Evolutionary conservation across 2,888 invertebrate species (phyloP), one percentile per base, ranked within the genome.

Genomic region (Ectropis crepuscularia): DNA sequence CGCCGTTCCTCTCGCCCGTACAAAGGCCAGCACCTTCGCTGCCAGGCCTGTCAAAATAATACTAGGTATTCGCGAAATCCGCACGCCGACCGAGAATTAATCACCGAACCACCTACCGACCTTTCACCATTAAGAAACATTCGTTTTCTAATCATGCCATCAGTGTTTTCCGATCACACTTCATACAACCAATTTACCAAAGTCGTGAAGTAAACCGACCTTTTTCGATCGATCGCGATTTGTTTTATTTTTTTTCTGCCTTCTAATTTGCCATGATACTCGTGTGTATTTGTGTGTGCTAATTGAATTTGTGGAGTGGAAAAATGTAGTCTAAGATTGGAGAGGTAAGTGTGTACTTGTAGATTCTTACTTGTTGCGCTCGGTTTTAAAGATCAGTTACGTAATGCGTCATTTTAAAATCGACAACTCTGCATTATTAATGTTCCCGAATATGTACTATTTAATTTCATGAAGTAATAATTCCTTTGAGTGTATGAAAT

Each of bases 11-110:
- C 69, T 73, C 69, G 79, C 87, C 86, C 83, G 85, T 85, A 84
- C 89, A 89, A 88, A 89, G 85, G 85, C 85, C 73, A 81, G 86
- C 85, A 80, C 83, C 82, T 74, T 70, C 75, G 78, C 75, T 74
- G 81, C 81, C 75, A 76, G 82, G 83, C 78, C 83, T 88, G 88
- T 90, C 89, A 88, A 89, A 91, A 89, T 89, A 89, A 80, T 73
- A 85, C 80, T 78, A 73, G 77, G 76, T 78, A 77, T 82, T 82
- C 78, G 82, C 80, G 76, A 83, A 81, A 76, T 79, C 75, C 70
- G 69, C 80, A 81, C 80, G 79, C 80, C 75, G 76, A 62, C 66
- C 63, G 64, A 71, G 65, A 53, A 67, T 63, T 66, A 49, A 57
- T 46, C 38, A 54, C 51, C 39, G 42, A 65, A 68, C 51, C 16